Base-by-base conservation (phyloP, 2,888 invertebrate genomes). In the Drosophila greeni region DNA sequence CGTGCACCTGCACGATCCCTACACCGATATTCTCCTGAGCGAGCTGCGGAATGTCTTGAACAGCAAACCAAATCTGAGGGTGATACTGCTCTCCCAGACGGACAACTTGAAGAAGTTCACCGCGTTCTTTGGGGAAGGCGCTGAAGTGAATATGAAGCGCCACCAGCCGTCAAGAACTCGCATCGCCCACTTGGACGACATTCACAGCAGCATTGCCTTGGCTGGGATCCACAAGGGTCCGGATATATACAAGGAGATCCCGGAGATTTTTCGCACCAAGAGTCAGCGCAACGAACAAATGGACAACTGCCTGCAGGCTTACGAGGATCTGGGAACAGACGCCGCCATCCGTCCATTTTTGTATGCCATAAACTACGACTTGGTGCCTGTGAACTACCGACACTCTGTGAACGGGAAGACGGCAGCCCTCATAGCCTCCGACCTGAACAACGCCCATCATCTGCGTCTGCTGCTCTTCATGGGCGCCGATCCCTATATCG, bases 401-500 rank as follows among this genome's bases (percentile, higher is more conserved):
- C 80, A 81, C 47, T 73, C 80, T 0, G 4, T 69, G 3, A 74
- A 49, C 14, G 84, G 84, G 2, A 76, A 74, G 23, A 76, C 80
- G 2, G 84, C 82, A 0, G 36, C 75, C 0, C 47, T 70, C 2
- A 70, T 84, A 26, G 80, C 80, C 33, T 54, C 72, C 9, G 66
- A 76, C 12, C 40, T 69, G 5, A 73, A 73, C 26, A 76, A 69
- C n/a, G 47, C 42, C 7, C 42, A 49, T 6, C 84, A 81, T 56
- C 36, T 81, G 12, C 68, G 75, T 0, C 11, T 84, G 23, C 23
- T 81, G 9, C 39, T 81, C 6, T 74, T 39, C 3, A 66, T 84
- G 73, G 80, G 82, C 8, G 84, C 84, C 3, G 67, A 82, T 70
- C 80, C 80, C 3, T 53, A 57, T 11, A 58, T 82, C 2, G 16